Conservation (phyloP, 1,140 invertebrate species). For the Cotesia glomerata region DNA sequence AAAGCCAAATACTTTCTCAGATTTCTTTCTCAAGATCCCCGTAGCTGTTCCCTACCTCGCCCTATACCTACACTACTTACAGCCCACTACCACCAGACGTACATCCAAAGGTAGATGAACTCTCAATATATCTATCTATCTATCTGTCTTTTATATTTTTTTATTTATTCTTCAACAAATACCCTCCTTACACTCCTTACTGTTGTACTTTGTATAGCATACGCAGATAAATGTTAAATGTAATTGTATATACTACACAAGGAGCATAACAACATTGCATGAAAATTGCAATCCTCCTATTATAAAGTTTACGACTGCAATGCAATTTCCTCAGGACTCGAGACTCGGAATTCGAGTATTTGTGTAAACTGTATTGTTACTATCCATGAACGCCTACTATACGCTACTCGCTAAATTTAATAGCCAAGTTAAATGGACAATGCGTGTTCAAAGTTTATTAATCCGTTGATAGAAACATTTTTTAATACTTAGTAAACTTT, state of each 20-base stretch:
- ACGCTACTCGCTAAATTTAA: neutral
- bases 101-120: neutral
- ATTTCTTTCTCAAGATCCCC: neutral
- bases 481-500: too few species aligned
- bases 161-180: too few species aligned
- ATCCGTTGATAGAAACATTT: neutral
- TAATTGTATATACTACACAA: neutral
- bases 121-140: neutral
- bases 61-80: too few species aligned
- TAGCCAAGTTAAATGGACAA: neutral
- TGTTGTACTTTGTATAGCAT: neutral
- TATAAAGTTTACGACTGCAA: conserved; percentile 7
- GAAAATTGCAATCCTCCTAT: conserved; percentile 16
- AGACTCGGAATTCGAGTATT: too few species aligned
- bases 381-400: neutral
- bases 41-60: too few species aligned
- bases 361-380: too few species aligned
- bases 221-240: neutral
- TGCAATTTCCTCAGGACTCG: conserved; percentile 7
- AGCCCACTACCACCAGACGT: too few species aligned
- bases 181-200: too few species aligned
- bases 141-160: neutral
- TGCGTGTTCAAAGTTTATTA: neutral
- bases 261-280: neutral
- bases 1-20: neutral